Evolutionary conservation across 2,888 invertebrate species (phyloP).

Genomic region (Piscicola geometra): DNA sequence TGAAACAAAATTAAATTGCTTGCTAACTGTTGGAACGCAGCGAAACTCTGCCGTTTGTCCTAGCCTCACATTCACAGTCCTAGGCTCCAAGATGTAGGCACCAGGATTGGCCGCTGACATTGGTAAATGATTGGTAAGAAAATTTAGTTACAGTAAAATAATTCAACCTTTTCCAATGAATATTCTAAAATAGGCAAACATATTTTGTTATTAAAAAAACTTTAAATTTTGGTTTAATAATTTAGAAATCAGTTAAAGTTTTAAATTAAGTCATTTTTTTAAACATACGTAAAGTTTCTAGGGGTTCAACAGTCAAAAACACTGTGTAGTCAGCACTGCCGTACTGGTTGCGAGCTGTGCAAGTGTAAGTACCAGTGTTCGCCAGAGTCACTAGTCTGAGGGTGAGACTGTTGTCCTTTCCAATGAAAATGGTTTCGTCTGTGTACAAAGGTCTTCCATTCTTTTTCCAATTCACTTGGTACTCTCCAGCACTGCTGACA

Average conservation of each 20-base stretch:
- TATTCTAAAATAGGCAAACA: no score
- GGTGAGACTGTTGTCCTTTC: background rate
- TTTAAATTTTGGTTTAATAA: no score
- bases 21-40: background rate
- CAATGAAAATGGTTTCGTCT: background rate
- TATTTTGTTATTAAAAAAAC: no score
- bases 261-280: no score
- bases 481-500: background rate
- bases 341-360: conserved; percentile 25
- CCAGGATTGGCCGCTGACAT: background rate
- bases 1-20: no score
- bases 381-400: background rate
- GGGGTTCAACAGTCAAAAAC: background rate
- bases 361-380: conserved; percentile 14
- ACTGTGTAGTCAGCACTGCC: background rate
- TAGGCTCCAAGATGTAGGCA: conserved; percentile 3
- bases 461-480: conserved; percentile 21
- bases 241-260: no score
- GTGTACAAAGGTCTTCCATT: conserved; percentile 2
- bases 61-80: background rate
- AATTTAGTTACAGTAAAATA: no score
- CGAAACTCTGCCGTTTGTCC: background rate
- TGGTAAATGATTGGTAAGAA: no score
- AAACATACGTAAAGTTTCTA: background rate
- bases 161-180: no score